Percentiles rank a stretch among this genome's conserved stretches.
Conservation (phyloP, 2,113 vertebrate genomes). For the Apteryx mantelli region DNA sequence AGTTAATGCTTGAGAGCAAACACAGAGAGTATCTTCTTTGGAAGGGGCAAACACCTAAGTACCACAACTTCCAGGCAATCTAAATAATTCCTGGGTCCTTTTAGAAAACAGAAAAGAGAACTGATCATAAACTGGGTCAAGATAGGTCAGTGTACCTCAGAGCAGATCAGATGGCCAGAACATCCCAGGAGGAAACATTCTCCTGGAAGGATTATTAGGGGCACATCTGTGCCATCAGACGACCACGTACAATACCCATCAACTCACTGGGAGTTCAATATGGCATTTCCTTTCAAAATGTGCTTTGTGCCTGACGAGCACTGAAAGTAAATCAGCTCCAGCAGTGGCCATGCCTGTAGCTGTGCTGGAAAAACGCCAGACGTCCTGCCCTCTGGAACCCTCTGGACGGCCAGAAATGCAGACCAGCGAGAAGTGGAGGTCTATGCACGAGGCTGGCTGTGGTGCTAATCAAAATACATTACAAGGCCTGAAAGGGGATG, state of each 20-base stretch:
- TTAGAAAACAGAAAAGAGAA: constrained; percentile 35
- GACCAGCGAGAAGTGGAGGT: background rate
- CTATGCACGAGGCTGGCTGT: background rate
- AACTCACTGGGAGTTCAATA: constrained; percentile 57
- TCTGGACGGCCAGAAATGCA: background rate
- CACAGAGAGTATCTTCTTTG: background rate
- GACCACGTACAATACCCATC: constrained; percentile 57
- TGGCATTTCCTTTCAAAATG: constrained; percentile 61
- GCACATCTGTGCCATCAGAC: constrained; percentile 70
- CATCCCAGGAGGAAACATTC: constrained; percentile 59
- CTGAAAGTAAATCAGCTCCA: constrained; percentile 34
- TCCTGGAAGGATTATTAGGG: constrained; percentile 67
- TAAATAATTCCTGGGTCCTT: constrained; percentile 49
- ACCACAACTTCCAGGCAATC: constrained; percentile 25
- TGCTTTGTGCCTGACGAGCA: constrained; percentile 54
- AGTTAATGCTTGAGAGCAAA: background rate
- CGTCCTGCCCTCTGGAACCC: background rate
- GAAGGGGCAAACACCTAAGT: background rate
- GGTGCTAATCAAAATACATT: constrained; percentile 46
- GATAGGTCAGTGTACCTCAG: constrained; percentile 62
- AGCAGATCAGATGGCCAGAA: constrained; percentile 66
- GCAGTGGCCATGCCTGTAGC: background rate
- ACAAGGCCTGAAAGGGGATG: background rate
- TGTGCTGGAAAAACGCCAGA: background rate
- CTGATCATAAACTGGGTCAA: constrained; percentile 69